Base-by-base conservation (phyloP, 2,797 vertebrate genomes). In the Nannoperca obscura region DNA sequence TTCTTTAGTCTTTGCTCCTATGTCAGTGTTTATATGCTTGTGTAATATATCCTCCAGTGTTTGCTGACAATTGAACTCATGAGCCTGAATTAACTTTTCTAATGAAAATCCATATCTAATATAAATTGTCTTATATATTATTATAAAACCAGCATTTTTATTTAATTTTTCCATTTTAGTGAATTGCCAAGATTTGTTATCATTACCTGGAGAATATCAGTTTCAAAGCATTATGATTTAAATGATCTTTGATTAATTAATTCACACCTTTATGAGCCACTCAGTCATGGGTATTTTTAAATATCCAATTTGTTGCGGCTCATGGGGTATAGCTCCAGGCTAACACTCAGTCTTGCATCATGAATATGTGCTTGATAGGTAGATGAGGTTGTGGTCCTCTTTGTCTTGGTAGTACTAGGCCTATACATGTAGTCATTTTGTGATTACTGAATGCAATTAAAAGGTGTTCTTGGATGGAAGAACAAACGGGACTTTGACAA, bases 261-360 rank as follows among this genome's bases (percentile, higher is more conserved):
- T 17, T 46, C 17, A 15, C 44, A 46, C n/a, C 22, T 76, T 53
- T 34, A 14, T 6, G 13, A 53, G 30, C 27, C 15, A 40, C 20
- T 36, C 15, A 30, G 15, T 42, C 24, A 57, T 58, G 19, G 58
- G 53, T 72, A 34, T 55, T 50, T 57, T 65, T 72, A 36, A 72
- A 76, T 71, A 38, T 54, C 11, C 57, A 27, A 58, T 71, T 68
- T 22, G 59, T 57, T 14, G 20, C 3, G 2, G 19, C 22, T 67
- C 4, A 17, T 30, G 38, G 32, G 10, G 20, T 47, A 5, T 52
- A 10, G 49, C 76, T 61, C 44, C 53, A 62, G 77, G 80, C 71
- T 47, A 30, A 71, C 22, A 40, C 55, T 49, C 10, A 50, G 1
- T 32, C 44, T 53, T 6, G 49, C 20, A 63, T 59, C 8, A 22